phyloP scores from a whole-genome alignment of 2,888 invertebrate genomes.

The Lymantria dispar region DNA sequence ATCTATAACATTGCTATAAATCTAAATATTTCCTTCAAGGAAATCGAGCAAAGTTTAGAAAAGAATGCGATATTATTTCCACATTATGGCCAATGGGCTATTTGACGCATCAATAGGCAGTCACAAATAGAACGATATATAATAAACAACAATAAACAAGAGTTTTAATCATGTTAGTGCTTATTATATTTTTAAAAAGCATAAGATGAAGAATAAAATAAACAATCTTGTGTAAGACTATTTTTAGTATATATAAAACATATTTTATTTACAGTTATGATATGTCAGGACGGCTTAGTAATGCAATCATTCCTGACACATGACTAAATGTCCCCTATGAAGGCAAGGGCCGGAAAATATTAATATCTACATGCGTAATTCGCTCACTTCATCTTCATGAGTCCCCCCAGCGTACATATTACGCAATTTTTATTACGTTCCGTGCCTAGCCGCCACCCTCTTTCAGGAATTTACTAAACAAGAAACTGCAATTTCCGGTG shows the following conservation, averaged over 20 bases:
- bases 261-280: background rate
- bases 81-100: no score
- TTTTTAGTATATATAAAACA: no score
- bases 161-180: constrained; percentile 1
- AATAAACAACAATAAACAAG: no score
- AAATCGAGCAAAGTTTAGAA: no score
- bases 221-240: no score
- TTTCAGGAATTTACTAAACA: constrained; percentile 64
- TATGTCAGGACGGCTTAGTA: constrained; percentile 23
- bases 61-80: no score
- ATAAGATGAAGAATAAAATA: no score
- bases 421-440: constrained; percentile 59
- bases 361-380: constrained; percentile 61
- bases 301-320: constrained; percentile 22
- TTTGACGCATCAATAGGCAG: no score
- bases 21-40: no score
- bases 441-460: constrained; percentile 29
- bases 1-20: no score
- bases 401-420: constrained; percentile 47
- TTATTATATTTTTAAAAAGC: constrained; percentile 11
- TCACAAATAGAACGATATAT: no score
- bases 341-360: constrained; percentile 42
- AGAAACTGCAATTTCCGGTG: constrained; percentile 69
- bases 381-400: constrained; percentile 58
- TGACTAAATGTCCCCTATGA: constrained; percentile 35